phyloP scores from a whole-genome alignment of 2,113 vertebrate genomes.

The Microcebus lehilahytsara region DNA sequence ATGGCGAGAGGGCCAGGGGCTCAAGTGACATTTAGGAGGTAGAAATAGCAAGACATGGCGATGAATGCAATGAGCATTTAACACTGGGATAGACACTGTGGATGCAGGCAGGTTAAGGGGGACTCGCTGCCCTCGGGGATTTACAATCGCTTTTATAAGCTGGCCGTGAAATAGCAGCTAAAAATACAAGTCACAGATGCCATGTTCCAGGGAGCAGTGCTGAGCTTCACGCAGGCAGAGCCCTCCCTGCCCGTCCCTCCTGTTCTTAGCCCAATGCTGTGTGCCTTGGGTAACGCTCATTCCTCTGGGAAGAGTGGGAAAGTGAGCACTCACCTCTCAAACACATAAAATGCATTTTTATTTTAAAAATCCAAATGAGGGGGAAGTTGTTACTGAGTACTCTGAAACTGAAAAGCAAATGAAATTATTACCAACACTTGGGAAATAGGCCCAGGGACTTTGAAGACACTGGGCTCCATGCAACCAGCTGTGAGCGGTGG shows the following conservation, averaged over 20 bases:
- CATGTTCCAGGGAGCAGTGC: background rate
- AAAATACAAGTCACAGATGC: background rate
- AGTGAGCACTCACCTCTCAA: background rate
- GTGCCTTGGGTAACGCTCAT: background rate
- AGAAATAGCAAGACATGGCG: background rate
- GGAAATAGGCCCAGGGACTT: background rate
- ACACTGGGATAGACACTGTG: background rate
- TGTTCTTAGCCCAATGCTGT: background rate
- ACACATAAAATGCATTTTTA: background rate
- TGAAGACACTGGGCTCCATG: background rate
- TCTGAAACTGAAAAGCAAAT: background rate
- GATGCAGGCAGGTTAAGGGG: background rate
- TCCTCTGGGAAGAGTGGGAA: background rate
- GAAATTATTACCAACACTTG: background rate
- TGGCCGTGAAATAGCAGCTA: background rate
- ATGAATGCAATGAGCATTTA: background rate
- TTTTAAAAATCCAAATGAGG: background rate
- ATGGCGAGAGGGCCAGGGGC: background rate
- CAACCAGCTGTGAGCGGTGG: background rate
- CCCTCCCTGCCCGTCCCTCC: background rate
- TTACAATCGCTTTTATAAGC: constrained; percentile 39
- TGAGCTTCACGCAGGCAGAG: background rate
- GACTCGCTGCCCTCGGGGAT: background rate
- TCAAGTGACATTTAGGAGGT: background rate
- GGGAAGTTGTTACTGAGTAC: background rate